These are phyloP conservation scores for Drosophila littoralis DNA, from an alignment of 1,140 invertebrate species.

Conservation along the genomic window DNA sequence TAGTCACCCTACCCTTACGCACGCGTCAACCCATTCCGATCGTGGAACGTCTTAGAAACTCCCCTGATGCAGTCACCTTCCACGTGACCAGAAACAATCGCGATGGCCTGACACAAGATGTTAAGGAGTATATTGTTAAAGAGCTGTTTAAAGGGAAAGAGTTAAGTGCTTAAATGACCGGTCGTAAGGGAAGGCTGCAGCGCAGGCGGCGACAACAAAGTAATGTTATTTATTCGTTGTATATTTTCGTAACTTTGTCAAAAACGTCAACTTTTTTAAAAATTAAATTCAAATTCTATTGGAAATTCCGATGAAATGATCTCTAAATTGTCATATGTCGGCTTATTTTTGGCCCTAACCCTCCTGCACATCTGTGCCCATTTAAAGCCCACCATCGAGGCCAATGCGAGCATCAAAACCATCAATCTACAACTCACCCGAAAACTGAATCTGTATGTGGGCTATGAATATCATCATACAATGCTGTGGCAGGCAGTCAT, in stretches of 20 bases:
- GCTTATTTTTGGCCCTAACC: conserved; percentile 37
- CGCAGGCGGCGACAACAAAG: background rate
- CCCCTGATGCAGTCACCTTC: conserved; percentile 12
- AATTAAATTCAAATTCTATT: background rate
- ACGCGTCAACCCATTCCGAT: conserved; percentile 35
- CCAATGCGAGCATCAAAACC: conserved; percentile 41
- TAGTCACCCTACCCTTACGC: conserved; percentile 46
- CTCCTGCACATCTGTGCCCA: conserved; percentile 43
- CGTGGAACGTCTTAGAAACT: conserved; percentile 45
- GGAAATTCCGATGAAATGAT: conserved; percentile 19
- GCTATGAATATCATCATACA: conserved; percentile 50
- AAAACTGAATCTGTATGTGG: conserved; percentile 38
- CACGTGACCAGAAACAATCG: conserved; percentile 49
- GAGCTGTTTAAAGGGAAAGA: background rate
- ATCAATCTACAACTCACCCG: conserved; percentile 27
- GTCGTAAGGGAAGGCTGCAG: background rate
- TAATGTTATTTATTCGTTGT: background rate
- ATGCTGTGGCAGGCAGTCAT: conserved; percentile 46
- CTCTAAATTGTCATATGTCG: conserved; percentile 40
- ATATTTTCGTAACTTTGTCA: background rate
- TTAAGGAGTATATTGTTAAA: conserved; percentile 24
- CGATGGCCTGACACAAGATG: conserved; percentile 23
- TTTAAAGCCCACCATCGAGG: conserved; percentile 48
- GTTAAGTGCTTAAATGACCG: background rate
- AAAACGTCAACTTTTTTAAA: background rate